phyloP scores from a whole-genome alignment of 2,888 invertebrate genomes.

The Oscheius onirici region DNA sequence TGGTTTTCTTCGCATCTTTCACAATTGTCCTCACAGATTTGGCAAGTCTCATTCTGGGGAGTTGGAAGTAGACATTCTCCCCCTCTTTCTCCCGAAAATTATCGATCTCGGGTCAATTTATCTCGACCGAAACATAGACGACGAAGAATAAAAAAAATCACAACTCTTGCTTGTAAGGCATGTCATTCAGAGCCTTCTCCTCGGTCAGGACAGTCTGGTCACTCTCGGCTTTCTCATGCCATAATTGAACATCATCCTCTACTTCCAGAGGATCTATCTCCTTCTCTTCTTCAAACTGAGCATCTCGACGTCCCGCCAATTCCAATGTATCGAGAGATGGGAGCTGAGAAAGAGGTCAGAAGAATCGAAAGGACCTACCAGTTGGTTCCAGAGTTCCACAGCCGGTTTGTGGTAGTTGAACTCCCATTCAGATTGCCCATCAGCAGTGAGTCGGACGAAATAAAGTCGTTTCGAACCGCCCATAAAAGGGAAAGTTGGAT shows the following conservation, averaged over 20 bases:
- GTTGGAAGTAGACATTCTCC: conserved; percentile 48
- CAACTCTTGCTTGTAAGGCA: conserved; percentile 16
- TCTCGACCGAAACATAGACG: conserved; percentile 48
- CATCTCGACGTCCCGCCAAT: conserved; percentile 17
- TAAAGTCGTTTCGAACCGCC: conserved; percentile 24
- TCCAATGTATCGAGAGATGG: conserved; percentile 30
- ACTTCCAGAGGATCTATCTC: conserved; percentile 23
- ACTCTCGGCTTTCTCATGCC: conserved; percentile 16
- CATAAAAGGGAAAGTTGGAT: conserved; percentile 31
- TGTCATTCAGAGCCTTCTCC: conserved; percentile 23
- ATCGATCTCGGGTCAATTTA: conserved; percentile 51
- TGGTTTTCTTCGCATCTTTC: conserved; percentile 49
- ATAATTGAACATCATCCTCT: conserved; percentile 30
- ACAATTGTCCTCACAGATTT: conserved; percentile 43
- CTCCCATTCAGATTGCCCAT: conserved; percentile 29
- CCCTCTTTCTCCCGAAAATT: conserved; percentile 47
- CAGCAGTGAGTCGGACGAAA: conserved; percentile 13
- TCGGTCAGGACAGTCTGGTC: conserved; percentile 16
- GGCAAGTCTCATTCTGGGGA: neutral
- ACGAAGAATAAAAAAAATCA: conserved; percentile 33
- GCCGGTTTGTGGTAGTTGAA: conserved; percentile 13
- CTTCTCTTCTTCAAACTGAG: conserved; percentile 20
- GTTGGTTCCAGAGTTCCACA: conserved; percentile 23
- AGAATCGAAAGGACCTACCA: neutral
- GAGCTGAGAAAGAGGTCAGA: neutral